A percentile compares a stretch with the other conserved stretches of the same genome.
These are phyloP conservation scores for Hydrocynus forskahlii DNA, from an alignment of 2,797 vertebrate species.

Conservation along the genomic window DNA sequence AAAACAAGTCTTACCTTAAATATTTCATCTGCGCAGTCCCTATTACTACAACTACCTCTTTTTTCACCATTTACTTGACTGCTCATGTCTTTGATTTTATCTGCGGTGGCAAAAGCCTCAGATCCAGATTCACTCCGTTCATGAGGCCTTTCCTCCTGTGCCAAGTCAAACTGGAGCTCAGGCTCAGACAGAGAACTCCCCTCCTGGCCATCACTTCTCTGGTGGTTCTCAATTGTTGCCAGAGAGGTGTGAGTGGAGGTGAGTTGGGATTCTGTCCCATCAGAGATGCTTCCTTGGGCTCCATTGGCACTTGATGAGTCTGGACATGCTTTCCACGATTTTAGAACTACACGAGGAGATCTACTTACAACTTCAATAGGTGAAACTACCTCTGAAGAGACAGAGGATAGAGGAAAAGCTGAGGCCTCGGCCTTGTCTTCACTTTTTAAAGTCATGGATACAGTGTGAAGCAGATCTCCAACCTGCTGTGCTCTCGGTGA, in stretches of 20 bases:
- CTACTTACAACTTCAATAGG: conserved; percentile 39
- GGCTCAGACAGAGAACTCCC: conserved; percentile 55
- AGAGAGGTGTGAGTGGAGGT: conserved; percentile 60
- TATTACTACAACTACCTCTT: conserved; percentile 70
- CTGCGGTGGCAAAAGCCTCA: conserved; percentile 67
- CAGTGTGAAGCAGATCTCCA: conserved; percentile 65
- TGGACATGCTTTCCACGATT: conserved; percentile 69
- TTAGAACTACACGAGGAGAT: conserved; percentile 71
- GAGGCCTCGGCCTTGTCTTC: conserved; percentile 59
- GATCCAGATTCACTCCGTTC: conserved; percentile 76
- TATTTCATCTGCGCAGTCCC: conserved; percentile 75
- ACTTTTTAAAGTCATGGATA: conserved; percentile 67
- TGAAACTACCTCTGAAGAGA: conserved; percentile 37
- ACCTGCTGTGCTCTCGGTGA: conserved; percentile 65
- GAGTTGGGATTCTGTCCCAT: conserved; percentile 57
- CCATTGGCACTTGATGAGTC: conserved; percentile 67
- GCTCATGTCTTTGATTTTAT: conserved; percentile 63
- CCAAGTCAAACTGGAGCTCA: conserved; percentile 57
- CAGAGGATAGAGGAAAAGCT: conserved; percentile 59
- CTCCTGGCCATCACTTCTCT: conserved; percentile 51
- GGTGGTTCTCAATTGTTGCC: conserved; percentile 68
- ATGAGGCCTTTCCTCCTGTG: conserved; percentile 65
- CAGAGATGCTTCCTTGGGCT: conserved; percentile 57
- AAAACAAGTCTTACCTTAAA: conserved; percentile 73
- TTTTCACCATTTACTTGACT: conserved; percentile 71